Percentiles rank a stretch among this genome's conserved stretches.
phyloP scores from a whole-genome alignment of 1,140 invertebrate genomes.

The Brachionus sp. region DNA sequence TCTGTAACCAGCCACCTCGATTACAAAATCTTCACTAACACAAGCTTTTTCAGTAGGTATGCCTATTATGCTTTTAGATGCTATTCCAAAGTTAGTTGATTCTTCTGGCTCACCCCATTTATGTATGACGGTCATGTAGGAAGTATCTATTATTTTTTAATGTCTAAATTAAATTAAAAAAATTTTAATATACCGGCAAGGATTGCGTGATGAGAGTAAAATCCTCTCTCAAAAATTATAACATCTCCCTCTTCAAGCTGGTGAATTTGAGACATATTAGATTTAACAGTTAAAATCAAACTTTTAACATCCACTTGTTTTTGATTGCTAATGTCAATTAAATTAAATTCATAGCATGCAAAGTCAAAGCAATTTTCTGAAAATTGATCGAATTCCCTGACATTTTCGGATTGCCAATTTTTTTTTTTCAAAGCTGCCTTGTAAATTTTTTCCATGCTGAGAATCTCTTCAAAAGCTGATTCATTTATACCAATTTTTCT shows the following conservation, averaged over 20 bases:
- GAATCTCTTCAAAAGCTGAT: background rate
- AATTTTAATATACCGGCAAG: background rate
- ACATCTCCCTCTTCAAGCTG: background rate
- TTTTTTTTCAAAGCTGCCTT: background rate
- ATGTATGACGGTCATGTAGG: conserved; percentile 9
- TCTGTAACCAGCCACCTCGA: conserved; percentile 1
- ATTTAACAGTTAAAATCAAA: background rate
- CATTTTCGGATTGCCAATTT: background rate
- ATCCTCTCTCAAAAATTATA: background rate
- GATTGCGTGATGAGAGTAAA: conserved; percentile 32
- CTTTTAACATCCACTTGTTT: background rate
- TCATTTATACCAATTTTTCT: background rate
- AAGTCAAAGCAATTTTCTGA: background rate
- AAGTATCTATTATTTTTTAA: background rate
- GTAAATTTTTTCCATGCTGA: background rate
- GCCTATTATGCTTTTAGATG: conserved; percentile 1
- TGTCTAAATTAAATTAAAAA: background rate
- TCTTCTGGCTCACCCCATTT: conserved; percentile 10
- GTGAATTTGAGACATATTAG: background rate
- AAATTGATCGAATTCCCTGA: background rate
- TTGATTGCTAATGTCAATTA: background rate
- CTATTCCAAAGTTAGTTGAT: background rate
- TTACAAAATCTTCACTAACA: conserved; percentile 39
- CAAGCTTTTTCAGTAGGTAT: conserved; percentile 26
- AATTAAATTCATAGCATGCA: background rate